Evolutionary conservation across 2,888 invertebrate genomes (phyloP).

Genomic region (Caenorhabditis sp.): DNA sequence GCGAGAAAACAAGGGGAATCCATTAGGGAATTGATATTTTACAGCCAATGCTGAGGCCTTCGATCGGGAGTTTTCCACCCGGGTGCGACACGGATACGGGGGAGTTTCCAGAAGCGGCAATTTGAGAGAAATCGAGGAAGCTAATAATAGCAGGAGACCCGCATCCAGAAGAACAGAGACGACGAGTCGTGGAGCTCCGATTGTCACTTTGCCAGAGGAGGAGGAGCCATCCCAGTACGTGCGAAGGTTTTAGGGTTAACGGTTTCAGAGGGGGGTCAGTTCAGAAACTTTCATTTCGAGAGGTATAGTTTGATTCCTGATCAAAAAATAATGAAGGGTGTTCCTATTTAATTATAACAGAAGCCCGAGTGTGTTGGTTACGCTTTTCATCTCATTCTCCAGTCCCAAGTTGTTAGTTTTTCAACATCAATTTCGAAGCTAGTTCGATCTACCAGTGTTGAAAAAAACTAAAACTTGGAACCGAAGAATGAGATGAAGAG

Average conservation of each 20-base stretch:
- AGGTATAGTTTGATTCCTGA: too few relatives aligned
- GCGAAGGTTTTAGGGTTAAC: background rate
- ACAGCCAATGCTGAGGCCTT: conserved; percentile 80
- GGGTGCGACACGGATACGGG: conserved; percentile 59
- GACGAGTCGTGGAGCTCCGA: conserved; percentile 61
- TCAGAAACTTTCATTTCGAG: too few relatives aligned
- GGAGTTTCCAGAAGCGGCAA: conserved; percentile 14
- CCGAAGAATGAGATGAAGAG: too few relatives aligned
- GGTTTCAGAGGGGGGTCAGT: too few relatives aligned
- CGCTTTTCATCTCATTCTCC: too few relatives aligned
- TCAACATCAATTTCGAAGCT: too few relatives aligned
- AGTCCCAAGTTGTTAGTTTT: too few relatives aligned
- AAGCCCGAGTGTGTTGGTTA: too few relatives aligned
- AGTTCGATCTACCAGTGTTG: too few relatives aligned
- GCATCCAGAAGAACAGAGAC: conserved; percentile 6
- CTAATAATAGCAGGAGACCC: background rate
- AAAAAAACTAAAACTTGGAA: too few relatives aligned
- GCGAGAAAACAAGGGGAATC: conserved; percentile 12
- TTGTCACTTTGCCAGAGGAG: conserved; percentile 76
- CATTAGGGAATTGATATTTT: conserved; percentile 39
- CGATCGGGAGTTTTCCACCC: conserved; percentile 78
- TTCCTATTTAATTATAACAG: too few relatives aligned
- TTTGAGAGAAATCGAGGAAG: conserved; percentile 43
- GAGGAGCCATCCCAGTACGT: conserved; percentile 65
- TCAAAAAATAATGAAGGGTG: too few relatives aligned